Base-by-base conservation (phyloP, 2,888 invertebrate genomes). In the Copidosoma aretas region DNA sequence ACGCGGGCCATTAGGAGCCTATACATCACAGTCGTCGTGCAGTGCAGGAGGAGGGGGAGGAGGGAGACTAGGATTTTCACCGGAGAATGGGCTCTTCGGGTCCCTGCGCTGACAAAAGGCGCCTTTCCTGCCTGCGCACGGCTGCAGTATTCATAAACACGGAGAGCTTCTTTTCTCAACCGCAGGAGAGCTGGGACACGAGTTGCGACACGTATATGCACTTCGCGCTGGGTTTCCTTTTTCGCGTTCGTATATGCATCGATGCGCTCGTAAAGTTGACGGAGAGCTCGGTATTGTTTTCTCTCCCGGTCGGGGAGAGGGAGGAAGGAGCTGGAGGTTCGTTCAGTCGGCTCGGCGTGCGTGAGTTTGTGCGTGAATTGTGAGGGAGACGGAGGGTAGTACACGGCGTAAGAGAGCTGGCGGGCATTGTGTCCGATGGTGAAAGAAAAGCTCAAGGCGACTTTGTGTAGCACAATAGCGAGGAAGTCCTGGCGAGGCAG, bases 21-120 rank as follows among this genome's bases (percentile, higher is more conserved):
- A 41, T 41, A 41, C n/a, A n/a, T n/a, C 32, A 32, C 32, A 32
- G 8, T 32, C 32, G 43, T 14, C 43, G 43, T 12, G 43, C 12
- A 24, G n/a, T n/a, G n/a, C n/a, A n/a, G n/a, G n/a, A n/a, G n/a
- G n/a, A n/a, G 25, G 14, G 24, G 5, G 21, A 21, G 15, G 46
- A 51, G 56, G n/a, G 58, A 60, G 32, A 63, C 60, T 57, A 64
- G 58, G 67, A 59, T 67, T 64, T 67, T 60, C 64, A 60, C 53
- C 15, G 25, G 1, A 22, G 54, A 54, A 22, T 17, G 25, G 14
- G 54, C 24, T 10, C 54, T 24, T 54, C 25, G 24, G 17, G 25
- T 14, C 25, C 32, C 32, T 32, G 32, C 59, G 14, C 12, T 32
- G 57, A 67, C 62, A 67, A 67, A 63, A 63, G 62, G 17, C 32